Conservation (phyloP, 1,140 invertebrate genomes). For the Bombus waltoni region DNA sequence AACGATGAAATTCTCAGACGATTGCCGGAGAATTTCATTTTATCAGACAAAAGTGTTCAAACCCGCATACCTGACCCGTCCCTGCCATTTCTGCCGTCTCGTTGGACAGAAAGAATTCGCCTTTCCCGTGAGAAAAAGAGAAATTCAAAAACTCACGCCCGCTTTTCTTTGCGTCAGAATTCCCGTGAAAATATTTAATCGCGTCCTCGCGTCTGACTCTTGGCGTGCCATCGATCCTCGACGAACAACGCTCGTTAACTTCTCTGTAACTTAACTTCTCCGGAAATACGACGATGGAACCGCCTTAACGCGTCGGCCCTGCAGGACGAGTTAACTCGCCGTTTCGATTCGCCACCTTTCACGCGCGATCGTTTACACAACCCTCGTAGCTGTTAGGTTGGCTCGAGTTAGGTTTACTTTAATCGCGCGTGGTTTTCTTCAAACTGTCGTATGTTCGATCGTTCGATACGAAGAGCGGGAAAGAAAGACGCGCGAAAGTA, state of each 20-base stretch:
- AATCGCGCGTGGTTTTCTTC: no score
- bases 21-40: slow-evolving; percentile 65
- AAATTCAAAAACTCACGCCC: neutral
- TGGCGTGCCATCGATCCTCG: neutral
- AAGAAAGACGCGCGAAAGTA: no score
- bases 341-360: neutral
- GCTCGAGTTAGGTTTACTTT: no score
- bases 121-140: neutral
- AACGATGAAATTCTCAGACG: slow-evolving; percentile 53
- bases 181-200: neutral
- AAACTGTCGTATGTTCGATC: no score
- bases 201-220: neutral
- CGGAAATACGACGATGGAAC: neutral
- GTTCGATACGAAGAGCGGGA: no score
- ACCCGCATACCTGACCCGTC: slow-evolving; percentile 12
- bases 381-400: no score
- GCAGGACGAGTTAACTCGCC: neutral
- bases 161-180: neutral
- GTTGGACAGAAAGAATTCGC: slow-evolving; percentile 31
- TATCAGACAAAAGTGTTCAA: slow-evolving; percentile 46
- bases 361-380: neutral
- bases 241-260: neutral
- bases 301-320: no score
- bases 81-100: slow-evolving; percentile 9
- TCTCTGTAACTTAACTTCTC: no score